A percentile compares a stretch with the other conserved stretches of the same genome.
Conservation (phyloP, 2,888 invertebrate genomes). For the Cantharis rufa region DNA sequence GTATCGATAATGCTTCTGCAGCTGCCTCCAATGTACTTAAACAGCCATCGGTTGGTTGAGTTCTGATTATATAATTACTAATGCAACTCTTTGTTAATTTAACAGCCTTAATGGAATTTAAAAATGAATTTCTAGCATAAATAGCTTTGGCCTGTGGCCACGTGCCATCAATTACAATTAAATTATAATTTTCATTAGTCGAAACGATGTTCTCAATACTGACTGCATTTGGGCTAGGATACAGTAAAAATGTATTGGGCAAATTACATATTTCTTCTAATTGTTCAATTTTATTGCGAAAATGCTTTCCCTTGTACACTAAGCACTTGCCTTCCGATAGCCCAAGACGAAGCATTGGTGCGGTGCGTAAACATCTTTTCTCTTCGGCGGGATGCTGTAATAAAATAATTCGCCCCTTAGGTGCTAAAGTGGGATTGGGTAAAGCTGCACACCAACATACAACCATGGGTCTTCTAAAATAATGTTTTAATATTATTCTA, state of each 20-base stretch:
- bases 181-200: constrained; percentile 64
- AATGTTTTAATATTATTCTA: background rate
- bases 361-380: constrained; percentile 84
- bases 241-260: constrained; percentile 75
- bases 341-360: constrained; percentile 83
- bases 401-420: constrained; percentile 75
- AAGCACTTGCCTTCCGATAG: constrained; percentile 76
- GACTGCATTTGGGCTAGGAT: constrained; percentile 77
- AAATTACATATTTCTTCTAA: constrained; percentile 68
- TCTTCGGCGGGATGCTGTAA: constrained; percentile 94
- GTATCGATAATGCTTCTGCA: constrained; percentile 74
- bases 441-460: constrained; percentile 92
- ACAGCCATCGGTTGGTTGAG: constrained; percentile 90
- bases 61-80: constrained; percentile 90
- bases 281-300: constrained; percentile 72
- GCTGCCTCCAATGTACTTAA: constrained; percentile 89
- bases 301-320: constrained; percentile 81
- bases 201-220: constrained; percentile 63
- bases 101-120: constrained; percentile 78
- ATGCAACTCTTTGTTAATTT: constrained; percentile 73
- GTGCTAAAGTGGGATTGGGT: constrained; percentile 70
- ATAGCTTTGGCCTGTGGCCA: constrained; percentile 96
- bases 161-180: constrained; percentile 89
- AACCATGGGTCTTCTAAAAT: constrained; percentile 73
- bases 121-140: constrained; percentile 77